Percentiles rank a stretch among this genome's conserved stretches.
These are phyloP conservation scores for Ceramica pisi DNA, from an alignment of 2,888 invertebrate genomes.

Conservation along the genomic window DNA sequence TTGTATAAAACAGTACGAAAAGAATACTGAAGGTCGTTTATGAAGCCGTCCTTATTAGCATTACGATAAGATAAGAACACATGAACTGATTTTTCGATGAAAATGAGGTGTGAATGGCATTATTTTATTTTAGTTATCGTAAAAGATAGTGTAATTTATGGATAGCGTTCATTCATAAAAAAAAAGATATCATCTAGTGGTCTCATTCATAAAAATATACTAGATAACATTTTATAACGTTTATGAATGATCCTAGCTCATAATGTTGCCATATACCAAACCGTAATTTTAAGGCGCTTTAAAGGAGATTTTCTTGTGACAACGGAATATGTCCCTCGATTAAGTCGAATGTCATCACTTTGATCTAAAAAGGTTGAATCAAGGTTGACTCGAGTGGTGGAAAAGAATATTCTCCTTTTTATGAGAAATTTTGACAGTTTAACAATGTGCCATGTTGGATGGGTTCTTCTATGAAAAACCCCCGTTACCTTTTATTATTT, in stretches of 20 bases:
- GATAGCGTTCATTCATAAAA: background rate
- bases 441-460: background rate
- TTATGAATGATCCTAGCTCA: background rate
- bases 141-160: conserved; percentile 15
- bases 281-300: no score
- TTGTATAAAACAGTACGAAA: conserved; percentile 30
- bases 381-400: background rate
- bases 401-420: background rate
- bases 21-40: conserved; percentile 2
- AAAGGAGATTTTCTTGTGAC: no score
- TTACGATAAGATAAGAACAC: conserved; percentile 43
- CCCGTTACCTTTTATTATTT: background rate
- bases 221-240: background rate
- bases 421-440: no score
- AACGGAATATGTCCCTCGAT: no score
- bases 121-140: background rate
- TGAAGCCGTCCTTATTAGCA: conserved; percentile 49
- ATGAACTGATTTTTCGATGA: conserved; percentile 25
- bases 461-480: background rate
- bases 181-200: background rate
- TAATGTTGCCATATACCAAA: background rate
- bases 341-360: background rate
- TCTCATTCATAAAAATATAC: background rate
- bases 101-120: conserved; percentile 37
- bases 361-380: background rate